A percentile compares a stretch with the other conserved stretches of the same genome.
phyloP scores from a whole-genome alignment of 2,797 vertebrate species.

The Intellagama lesueurii region DNA sequence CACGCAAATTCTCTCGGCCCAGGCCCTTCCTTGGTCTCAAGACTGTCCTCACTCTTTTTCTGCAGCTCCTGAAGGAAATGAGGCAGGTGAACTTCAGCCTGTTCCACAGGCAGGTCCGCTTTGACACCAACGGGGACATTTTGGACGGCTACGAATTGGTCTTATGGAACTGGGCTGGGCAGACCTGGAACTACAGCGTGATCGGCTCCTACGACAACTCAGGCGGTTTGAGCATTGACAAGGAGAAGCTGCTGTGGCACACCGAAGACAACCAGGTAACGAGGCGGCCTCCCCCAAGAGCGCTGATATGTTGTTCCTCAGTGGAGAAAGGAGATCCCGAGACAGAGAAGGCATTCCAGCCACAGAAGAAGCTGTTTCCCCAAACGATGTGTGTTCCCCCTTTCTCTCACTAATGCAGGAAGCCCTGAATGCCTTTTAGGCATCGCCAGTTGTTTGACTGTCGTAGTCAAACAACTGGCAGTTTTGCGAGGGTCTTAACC shows the following conservation, averaged over 20 bases:
- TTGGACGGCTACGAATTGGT: conserved; percentile 76
- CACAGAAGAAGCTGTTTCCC: too few species aligned
- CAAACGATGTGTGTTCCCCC: too few species aligned
- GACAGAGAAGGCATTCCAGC: too few species aligned
- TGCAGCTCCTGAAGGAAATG: conserved; percentile 84
- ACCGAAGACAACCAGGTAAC: conserved; percentile 61
- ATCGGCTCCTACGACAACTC: conserved; percentile 78
- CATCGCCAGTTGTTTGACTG: too few species aligned
- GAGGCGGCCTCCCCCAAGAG: too few species aligned
- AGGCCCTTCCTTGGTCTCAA: not conserved
- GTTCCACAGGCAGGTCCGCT: conserved; percentile 75
- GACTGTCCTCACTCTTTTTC: not conserved
- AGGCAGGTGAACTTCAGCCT: conserved; percentile 84
- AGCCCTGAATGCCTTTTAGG: too few species aligned
- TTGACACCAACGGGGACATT: conserved; percentile 79
- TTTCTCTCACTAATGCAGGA: too few species aligned
- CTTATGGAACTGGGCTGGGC: conserved; percentile 79
- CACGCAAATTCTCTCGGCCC: too few species aligned
- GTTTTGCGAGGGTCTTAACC: too few species aligned
- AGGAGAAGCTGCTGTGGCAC: conserved; percentile 77
- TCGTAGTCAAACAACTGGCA: too few species aligned
- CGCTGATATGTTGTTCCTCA: too few species aligned
- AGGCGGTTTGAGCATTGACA: conserved; percentile 68
- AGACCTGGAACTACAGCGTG: conserved; percentile 57
- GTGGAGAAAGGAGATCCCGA: too few species aligned